These are phyloP conservation scores for Phengaris alcon DNA, from an alignment of 2,888 invertebrate genomes.

Conservation along the genomic window DNA sequence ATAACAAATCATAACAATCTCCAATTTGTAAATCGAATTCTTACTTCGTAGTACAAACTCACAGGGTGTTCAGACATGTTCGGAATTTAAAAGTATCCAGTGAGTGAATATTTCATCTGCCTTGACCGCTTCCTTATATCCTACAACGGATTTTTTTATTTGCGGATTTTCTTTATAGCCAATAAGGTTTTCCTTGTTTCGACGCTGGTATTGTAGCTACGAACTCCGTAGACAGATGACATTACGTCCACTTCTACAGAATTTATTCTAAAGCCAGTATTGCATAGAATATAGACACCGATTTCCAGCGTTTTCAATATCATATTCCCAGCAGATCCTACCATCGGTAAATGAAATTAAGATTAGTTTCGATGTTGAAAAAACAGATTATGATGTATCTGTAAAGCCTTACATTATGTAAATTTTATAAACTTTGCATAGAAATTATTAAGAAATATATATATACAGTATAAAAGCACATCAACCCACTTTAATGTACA, in stretches of 20 bases:
- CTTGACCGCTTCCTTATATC: neutral
- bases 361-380: no score
- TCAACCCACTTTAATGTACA: neutral
- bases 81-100: conserved; percentile 2
- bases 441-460: neutral
- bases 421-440: no score
- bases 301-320: no score
- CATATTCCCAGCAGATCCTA: no score
- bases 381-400: no score
- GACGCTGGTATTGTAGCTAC: neutral
- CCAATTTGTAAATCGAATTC: neutral
- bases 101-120: conserved; percentile 2
- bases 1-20: neutral
- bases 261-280: no score
- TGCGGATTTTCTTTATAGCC: neutral
- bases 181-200: neutral
- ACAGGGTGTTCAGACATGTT: neutral
- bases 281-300: no score
- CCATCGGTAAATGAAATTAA: no score
- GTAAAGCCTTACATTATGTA: no score
- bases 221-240: no score
- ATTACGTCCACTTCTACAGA: no score
- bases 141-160: neutral
- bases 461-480: neutral
- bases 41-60: neutral